These are phyloP conservation scores for Lamellibrachia luymesi DNA, from an alignment of 1,140 invertebrate species.

Conservation along the genomic window DNA sequence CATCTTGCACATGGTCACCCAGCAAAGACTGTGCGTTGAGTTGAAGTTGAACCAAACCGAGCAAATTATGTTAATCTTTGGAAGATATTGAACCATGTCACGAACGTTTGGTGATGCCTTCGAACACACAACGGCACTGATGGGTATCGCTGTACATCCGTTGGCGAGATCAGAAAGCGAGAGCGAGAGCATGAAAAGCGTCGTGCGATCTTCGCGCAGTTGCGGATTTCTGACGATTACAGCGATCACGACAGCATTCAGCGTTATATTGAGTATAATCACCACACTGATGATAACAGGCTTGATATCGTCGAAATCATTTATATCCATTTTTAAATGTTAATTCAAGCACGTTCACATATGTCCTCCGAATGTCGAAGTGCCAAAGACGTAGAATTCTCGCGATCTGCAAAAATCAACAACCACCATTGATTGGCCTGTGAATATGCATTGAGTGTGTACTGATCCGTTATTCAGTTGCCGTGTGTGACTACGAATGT, in stretches of 20 bases:
- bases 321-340: neutral
- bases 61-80: neutral
- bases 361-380: neutral
- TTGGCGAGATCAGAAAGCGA: neutral
- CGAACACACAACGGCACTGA: neutral
- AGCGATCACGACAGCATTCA: neutral
- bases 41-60: neutral
- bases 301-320: neutral
- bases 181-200: neutral
- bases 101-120: neutral
- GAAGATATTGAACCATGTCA: neutral
- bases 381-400: too few species aligned
- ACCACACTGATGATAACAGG: neutral
- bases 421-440: too few species aligned
- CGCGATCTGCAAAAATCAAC: too few species aligned
- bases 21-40: neutral
- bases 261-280: neutral
- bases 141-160: neutral
- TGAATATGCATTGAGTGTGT: too few species aligned
- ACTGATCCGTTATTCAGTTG: too few species aligned
- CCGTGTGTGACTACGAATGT: too few species aligned
- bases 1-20: neutral
- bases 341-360: neutral
- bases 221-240: neutral
- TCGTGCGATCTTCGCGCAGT: neutral